Evolutionary conservation across 2,797 vertebrate genomes (phyloP).

Genomic region (Natrix natrix): DNA sequence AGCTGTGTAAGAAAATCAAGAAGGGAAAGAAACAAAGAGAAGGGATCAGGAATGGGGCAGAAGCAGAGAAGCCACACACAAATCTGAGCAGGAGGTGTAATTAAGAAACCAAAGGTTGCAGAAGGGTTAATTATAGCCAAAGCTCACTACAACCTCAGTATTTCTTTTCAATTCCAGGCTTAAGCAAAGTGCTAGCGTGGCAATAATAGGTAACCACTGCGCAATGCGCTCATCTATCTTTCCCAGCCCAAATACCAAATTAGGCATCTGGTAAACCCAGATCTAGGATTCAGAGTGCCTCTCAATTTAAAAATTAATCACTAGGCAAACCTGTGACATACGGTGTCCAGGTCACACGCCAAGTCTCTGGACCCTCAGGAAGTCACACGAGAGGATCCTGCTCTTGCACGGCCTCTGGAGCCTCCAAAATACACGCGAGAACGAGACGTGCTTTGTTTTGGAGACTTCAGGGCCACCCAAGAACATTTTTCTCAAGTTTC

Average conservation of each 20-base stretch:
- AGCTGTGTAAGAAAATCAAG: slow-evolving; percentile 42
- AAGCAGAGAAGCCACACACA: background rate
- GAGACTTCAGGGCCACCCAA: background rate
- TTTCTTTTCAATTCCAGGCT: background rate
- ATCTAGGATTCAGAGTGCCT: background rate
- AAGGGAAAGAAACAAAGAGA: background rate
- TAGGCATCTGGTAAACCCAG: background rate
- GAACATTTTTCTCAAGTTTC: background rate
- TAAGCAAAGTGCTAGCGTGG: background rate
- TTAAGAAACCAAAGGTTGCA: background rate
- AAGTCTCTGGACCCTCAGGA: background rate
- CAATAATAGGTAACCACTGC: background rate
- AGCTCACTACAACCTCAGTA: too few relatives aligned
- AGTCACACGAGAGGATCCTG: background rate
- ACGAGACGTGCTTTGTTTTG: background rate
- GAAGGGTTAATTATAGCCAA: background rate
- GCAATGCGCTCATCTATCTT: background rate
- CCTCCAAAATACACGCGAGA: background rate
- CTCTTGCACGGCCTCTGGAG: background rate
- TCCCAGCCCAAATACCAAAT: background rate
- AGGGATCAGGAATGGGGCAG: background rate
- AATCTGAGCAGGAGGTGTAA: background rate
- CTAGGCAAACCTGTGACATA: background rate
- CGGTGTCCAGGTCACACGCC: background rate
- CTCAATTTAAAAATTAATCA: background rate